phyloP scores from a whole-genome alignment of 2,797 vertebrate genomes.

The Gymnothorax reevesii region DNA sequence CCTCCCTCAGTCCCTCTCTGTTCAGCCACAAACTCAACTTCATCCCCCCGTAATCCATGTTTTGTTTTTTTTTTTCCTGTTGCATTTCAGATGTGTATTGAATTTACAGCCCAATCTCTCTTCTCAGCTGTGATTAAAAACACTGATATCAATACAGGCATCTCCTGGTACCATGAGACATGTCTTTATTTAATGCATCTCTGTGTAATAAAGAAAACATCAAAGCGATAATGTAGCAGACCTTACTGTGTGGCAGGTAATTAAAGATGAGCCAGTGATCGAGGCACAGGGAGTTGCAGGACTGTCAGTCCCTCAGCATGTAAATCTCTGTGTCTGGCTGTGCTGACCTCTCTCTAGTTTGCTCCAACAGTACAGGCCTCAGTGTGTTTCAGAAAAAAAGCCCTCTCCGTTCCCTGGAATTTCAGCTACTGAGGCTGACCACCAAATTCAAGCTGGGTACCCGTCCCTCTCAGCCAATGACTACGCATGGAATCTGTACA shows the following conservation, averaged over 20 bases:
- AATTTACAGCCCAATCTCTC: background rate
- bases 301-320: background rate
- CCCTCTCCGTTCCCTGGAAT: background rate
- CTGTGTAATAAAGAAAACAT: background rate
- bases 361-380: background rate
- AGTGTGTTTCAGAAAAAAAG: background rate
- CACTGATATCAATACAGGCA: background rate
- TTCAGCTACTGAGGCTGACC: background rate
- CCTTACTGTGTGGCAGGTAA: background rate
- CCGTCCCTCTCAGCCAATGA: constrained; percentile 24
- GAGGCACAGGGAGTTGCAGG: background rate
- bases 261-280: background rate
- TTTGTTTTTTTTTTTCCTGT: background rate
- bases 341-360: background rate
- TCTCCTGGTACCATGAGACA: background rate
- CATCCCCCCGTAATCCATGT: background rate
- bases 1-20: background rate
- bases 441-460: background rate
- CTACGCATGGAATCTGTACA: background rate
- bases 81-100: background rate
- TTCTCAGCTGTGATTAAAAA: background rate
- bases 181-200: background rate
- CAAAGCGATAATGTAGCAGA: constrained; percentile 16
- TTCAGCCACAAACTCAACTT: background rate
- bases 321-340: background rate